phyloP scores from a whole-genome alignment of 2,113 vertebrate species.

The Isichthys henryi region DNA sequence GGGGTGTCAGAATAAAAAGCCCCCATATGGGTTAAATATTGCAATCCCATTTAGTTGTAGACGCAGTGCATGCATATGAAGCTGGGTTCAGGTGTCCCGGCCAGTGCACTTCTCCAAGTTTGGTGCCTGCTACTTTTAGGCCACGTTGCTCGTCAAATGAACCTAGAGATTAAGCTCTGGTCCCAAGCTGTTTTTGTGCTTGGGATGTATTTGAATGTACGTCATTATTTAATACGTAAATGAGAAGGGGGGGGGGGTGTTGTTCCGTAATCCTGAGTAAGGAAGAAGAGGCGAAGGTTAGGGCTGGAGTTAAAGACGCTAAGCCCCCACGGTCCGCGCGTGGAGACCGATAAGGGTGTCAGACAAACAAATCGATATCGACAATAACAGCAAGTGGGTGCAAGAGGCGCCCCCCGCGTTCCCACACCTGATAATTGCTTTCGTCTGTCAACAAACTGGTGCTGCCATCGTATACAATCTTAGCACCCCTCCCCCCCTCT shows the following conservation, averaged over 20 bases:
- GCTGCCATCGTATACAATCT: background rate
- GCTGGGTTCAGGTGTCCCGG: background rate
- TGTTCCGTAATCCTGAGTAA: background rate
- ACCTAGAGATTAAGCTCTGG: background rate
- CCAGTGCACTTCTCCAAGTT: background rate
- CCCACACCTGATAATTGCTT: slow-evolving; percentile 11
- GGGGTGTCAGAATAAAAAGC: background rate
- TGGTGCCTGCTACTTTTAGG: background rate
- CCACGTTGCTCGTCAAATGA: background rate
- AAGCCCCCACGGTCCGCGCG: background rate
- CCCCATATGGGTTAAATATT: background rate
- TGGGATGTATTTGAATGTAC: background rate
- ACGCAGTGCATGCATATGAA: background rate
- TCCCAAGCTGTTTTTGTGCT: background rate
- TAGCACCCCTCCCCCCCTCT: background rate
- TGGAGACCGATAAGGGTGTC: background rate
- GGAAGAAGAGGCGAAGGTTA: background rate
- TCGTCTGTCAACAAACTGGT: slow-evolving; percentile 7
- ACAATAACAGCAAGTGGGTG: slow-evolving; percentile 17
- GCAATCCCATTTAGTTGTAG: background rate
- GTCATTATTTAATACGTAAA: background rate
- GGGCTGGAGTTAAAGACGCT: background rate
- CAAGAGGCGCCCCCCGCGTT: background rate
- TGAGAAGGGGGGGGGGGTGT: background rate
- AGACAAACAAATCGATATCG: slow-evolving; percentile 26